These are phyloP conservation scores for Cynopterus brachyotis DNA, from an alignment of 2,113 vertebrate genomes.

Conservation along the genomic window DNA sequence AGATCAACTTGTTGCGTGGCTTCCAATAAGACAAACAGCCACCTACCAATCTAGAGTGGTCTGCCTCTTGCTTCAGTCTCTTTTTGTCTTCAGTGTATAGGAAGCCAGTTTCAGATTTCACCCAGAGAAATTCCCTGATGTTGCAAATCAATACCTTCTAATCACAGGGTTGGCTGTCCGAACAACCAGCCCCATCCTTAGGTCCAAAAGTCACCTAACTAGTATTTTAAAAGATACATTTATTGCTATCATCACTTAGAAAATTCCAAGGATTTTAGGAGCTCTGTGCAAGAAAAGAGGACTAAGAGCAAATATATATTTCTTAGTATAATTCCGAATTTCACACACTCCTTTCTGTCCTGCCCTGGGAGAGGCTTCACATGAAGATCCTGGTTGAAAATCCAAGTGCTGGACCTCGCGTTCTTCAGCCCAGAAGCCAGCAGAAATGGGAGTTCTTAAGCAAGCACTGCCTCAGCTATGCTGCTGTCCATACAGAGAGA, in stretches of 20 bases:
- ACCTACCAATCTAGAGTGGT: background rate
- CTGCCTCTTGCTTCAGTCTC: background rate
- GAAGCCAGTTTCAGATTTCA: background rate
- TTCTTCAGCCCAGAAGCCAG: background rate
- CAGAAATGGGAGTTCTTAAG: background rate
- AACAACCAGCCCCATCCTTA: background rate
- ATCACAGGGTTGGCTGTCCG: background rate
- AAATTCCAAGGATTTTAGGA: background rate
- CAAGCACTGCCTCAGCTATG: background rate
- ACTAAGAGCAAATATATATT: background rate
- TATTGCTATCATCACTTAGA: background rate
- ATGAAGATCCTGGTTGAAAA: background rate
- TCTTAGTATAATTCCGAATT: background rate
- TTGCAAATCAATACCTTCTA: background rate
- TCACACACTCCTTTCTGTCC: background rate
- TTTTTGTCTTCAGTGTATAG: background rate
- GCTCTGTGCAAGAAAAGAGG: background rate
- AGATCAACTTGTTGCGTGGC: background rate
- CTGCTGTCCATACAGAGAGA: background rate
- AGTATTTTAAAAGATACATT: background rate
- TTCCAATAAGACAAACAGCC: background rate
- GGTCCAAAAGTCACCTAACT: background rate
- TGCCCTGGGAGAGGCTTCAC: background rate
- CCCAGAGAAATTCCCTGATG: background rate
- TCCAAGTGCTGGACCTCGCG: background rate